Conservation (phyloP, 2,113 vertebrate species). For the Hipposideros armiger region DNA sequence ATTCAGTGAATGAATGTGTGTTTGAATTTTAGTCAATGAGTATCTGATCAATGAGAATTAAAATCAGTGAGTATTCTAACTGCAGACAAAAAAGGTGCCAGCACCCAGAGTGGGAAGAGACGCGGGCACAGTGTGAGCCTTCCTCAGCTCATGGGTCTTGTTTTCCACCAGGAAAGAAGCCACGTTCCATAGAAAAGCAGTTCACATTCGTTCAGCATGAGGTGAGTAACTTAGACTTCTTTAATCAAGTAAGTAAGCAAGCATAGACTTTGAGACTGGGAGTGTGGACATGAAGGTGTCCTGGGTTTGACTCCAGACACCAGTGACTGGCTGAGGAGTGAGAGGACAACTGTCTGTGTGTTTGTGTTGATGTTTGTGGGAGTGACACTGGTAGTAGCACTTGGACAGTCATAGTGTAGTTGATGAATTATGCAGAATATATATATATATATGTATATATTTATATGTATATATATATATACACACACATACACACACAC, state of each 20-base stretch:
- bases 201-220: not conserved
- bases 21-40: not conserved
- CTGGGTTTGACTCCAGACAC: not conserved
- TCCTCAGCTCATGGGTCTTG: too few relatives aligned
- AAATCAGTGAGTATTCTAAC: not conserved
- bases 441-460: too few relatives aligned
- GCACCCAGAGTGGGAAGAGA: not conserved
- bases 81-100: not conserved
- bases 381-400: not conserved
- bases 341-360: not conserved
- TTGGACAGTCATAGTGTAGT: fast-evolving
- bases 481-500: too few relatives aligned
- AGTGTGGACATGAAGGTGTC: not conserved
- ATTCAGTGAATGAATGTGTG: not conserved
- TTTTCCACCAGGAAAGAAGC: not conserved
- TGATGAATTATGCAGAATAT: not conserved
- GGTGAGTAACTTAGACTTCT: not conserved
- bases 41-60: not conserved
- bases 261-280: fast-evolving
- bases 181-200: not conserved
- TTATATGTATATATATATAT: too few relatives aligned
- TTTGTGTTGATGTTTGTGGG: not conserved
- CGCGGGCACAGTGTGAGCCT: fast-evolving
- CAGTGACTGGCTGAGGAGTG: fast-evolving
- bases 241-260: not conserved